Percentiles rank a stretch among this genome's conserved stretches.
These are phyloP conservation scores for Psittacula echo DNA, from an alignment of 2,797 vertebrate genomes.

Conservation along the genomic window DNA sequence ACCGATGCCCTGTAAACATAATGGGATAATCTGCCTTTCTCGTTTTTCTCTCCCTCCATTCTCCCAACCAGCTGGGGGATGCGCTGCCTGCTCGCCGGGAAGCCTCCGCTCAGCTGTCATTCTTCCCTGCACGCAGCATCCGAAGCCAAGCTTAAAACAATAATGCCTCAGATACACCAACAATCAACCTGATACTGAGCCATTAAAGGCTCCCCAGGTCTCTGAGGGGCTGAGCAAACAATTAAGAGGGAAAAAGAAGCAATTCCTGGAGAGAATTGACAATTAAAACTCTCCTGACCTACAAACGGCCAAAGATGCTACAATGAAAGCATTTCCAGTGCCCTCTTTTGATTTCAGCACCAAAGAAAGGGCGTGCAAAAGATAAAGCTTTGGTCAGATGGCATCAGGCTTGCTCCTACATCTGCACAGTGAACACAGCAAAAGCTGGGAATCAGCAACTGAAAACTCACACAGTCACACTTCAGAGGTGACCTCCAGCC, in stretches of 20 bases:
- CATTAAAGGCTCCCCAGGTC: not conserved
- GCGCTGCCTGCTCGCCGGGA: not conserved
- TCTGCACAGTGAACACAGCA: not conserved
- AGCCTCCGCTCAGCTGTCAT: constrained; percentile 14
- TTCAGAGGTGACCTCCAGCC: not conserved
- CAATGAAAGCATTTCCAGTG: not conserved
- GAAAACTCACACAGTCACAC: not conserved
- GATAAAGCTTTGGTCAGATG: not conserved
- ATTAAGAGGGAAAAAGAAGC: not conserved
- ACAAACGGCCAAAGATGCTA: not conserved
- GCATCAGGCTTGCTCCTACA: not conserved
- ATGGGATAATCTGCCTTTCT: constrained; percentile 55
- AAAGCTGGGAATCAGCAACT: not conserved
- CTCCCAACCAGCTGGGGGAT: constrained; percentile 50
- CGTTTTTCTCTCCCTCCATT: not conserved
- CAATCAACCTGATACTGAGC: not conserved
- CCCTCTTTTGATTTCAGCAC: not conserved
- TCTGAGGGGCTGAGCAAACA: not conserved
- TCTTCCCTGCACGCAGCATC: constrained; percentile 49
- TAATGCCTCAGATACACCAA: not conserved
- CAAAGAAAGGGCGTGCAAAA: not conserved
- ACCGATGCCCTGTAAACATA: constrained; percentile 60
- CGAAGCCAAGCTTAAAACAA: constrained; percentile 62
- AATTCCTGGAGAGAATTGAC: not conserved
- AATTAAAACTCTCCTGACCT: not conserved